phyloP scores from a whole-genome alignment of 2,113 vertebrate species.

The Sclerurus mexicanus region DNA sequence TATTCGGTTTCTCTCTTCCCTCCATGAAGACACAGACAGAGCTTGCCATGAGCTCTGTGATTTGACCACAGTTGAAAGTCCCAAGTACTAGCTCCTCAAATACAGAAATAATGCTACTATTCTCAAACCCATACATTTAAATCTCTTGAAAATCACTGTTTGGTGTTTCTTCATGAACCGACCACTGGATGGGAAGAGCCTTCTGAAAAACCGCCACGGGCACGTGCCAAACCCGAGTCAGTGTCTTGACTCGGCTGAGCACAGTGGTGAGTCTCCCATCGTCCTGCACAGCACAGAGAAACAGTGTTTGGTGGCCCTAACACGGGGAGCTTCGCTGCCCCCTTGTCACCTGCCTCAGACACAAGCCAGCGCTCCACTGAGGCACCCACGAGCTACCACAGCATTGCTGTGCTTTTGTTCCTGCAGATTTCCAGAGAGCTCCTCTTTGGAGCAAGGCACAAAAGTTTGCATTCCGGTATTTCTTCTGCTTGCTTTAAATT shows the following conservation, averaged over 20 bases:
- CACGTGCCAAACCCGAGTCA: not conserved
- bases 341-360: not conserved
- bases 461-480: not conserved
- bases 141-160: not conserved
- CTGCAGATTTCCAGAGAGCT: not conserved
- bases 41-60: not conserved
- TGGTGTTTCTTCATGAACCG: not conserved
- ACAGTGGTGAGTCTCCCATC: not conserved
- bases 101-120: not conserved
- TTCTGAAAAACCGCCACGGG: not conserved
- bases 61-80: not conserved
- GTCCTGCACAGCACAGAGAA: not conserved
- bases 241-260: not conserved
- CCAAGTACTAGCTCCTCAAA: not conserved
- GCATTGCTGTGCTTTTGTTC: not conserved
- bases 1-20: not conserved
- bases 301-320: not conserved
- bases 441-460: not conserved
- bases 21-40: not conserved
- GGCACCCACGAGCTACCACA: fast-evolving
- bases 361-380: not conserved
- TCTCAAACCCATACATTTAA: not conserved
- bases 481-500: not conserved
- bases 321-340: not conserved
- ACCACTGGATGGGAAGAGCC: not conserved